Conservation (phyloP, 2,113 vertebrate species). For the Odobenus rosmarus region DNA sequence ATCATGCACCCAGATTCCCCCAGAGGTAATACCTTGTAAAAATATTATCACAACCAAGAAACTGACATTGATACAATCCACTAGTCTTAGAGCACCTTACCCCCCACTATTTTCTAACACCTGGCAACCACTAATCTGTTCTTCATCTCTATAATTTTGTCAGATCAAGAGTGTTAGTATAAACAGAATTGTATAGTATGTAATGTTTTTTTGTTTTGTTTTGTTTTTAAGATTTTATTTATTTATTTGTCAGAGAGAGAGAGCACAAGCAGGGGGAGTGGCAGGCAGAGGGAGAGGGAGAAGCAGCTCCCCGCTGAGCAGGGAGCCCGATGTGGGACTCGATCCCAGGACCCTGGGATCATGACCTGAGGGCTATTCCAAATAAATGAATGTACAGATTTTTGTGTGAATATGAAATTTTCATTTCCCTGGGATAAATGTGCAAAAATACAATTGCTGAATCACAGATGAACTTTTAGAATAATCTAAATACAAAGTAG, state of each 20-base stretch:
- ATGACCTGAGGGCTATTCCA: background rate
- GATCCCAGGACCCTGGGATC: too few species aligned
- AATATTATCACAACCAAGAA: background rate
- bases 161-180: background rate
- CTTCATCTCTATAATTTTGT: background rate
- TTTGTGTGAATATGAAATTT: background rate
- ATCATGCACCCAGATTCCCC: background rate
- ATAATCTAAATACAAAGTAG: conserved; percentile 32
- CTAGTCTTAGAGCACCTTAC: background rate
- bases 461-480: conserved; percentile 14
- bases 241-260: too few species aligned
- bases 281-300: too few species aligned
- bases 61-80: background rate
- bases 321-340: too few species aligned
- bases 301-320: too few species aligned
- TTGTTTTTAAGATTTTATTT: too few species aligned
- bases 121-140: background rate
- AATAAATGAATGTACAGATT: background rate
- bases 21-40: background rate
- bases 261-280: too few species aligned
- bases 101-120: too few species aligned
- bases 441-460: background rate
- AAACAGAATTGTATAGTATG: background rate
- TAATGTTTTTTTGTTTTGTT: too few species aligned
- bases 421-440: conserved; percentile 5